A percentile compares a stretch with the other conserved stretches of the same genome.
phyloP scores from a whole-genome alignment of 2,888 invertebrate genomes.

The Leptopterna dolabrata region DNA sequence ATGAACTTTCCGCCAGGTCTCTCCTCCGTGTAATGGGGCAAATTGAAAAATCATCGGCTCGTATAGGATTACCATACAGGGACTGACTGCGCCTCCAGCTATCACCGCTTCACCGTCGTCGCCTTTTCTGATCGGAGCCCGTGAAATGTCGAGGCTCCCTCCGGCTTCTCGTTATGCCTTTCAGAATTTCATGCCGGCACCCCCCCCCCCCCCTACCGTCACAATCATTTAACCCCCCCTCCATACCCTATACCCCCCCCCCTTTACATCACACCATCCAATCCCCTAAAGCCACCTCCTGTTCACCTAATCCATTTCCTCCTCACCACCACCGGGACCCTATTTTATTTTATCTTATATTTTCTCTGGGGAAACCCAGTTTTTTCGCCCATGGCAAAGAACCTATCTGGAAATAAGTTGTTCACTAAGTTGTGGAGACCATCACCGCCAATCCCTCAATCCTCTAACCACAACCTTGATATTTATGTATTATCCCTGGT shows the following conservation, averaged over 20 bases:
- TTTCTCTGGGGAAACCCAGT: too few species aligned
- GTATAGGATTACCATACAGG: conserved; percentile 52
- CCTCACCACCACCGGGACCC: not conserved
- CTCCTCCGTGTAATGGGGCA: conserved; percentile 49
- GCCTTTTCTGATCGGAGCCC: conserved; percentile 51
- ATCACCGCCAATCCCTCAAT: too few species aligned
- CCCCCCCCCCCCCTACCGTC: not conserved
- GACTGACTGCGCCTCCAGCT: not conserved
- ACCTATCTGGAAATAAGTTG: not conserved
- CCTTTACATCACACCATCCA: not conserved
- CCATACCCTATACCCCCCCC: too few species aligned
- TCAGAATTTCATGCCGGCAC: conserved; percentile 32
- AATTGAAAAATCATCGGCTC: conserved; percentile 58
- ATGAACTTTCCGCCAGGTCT: conserved; percentile 51
- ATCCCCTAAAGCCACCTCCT: not conserved
- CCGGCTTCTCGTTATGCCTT: conserved; percentile 15
- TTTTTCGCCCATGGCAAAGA: not conserved
- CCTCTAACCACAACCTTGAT: too few species aligned
- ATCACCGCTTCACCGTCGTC: not conserved
- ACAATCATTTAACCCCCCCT: not conserved
- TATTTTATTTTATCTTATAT: too few species aligned
- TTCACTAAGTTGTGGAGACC: not conserved
- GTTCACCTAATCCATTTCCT: not conserved
- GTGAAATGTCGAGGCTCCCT: conserved; percentile 47
- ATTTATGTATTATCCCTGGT: too few species aligned